Base-by-base conservation (phyloP, 23 tunicate species). In the Trididemnum clinides region DNA sequence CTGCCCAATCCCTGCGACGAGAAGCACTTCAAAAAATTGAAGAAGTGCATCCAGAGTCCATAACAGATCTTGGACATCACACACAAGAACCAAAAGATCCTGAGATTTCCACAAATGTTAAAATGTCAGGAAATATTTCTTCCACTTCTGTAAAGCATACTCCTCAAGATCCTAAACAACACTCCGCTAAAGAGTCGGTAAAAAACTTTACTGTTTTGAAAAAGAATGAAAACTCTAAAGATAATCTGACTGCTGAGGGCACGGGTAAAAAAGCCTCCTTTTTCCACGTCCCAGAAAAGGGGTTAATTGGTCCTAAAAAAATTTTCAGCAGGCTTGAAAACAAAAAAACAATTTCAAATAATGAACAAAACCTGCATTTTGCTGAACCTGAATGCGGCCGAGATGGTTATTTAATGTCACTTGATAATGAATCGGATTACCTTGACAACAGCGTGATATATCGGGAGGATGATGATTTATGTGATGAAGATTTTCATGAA, bases 401-500 rank as follows among this genome's bases (percentile, higher is more conserved):
- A 29, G 75, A 31, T 4, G 36, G 38, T 4, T 37, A 18, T 69
- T 19, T 25, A 12, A 15, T 12, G 69, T 30, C 20, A 20, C n/a
- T 29, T 10, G 66, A 29, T 7, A 2, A 38, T 38, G 82, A 85
- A 15, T 22, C 50, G 7, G 82, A 85, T 57, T 28, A 1, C 34
- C 0, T 85, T 0, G 71, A 73, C 59, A 38, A 73, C 59, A 39
- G 64, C 31, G 58, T 37, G 58, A 18, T 85, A 1, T 78, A 57
- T 28, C 23, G 62, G 33, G 44, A 64, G 1, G 82, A 85, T 39
- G 88, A 85, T 25, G 88, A 85, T 59, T 34, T 85, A 0, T 85
- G 82, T 35, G 88, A 85, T 31, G 88, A 85, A 73, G 88, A 85
- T 28, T 62, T 85, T 36, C 73, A 74, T 28, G 64, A 51, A 62